A percentile compares a stretch with the other conserved stretches of the same genome.
phyloP scores from a whole-genome alignment of 2,113 vertebrate genomes.

The Periophthalmus modestus region DNA sequence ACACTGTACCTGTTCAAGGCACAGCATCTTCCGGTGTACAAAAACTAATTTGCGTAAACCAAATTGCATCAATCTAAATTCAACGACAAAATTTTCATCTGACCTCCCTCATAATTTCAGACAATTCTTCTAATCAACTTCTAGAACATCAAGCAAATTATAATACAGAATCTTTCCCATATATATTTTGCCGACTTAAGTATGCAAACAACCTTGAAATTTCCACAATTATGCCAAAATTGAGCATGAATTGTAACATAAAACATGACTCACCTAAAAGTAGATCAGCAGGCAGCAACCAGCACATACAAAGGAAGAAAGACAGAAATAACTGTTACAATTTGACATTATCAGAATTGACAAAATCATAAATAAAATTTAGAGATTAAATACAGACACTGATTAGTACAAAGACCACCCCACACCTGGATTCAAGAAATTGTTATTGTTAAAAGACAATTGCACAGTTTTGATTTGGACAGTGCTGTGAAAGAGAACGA shows the following conservation, averaged over 20 bases:
- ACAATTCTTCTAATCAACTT: no score
- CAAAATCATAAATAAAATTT: not conserved
- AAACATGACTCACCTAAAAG: constrained; percentile 61
- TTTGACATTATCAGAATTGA: constrained; percentile 1
- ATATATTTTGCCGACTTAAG: not conserved
- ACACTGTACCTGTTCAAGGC: not conserved
- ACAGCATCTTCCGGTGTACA: not conserved
- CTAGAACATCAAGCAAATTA: no score
- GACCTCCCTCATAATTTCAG: no score
- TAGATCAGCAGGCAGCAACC: constrained; percentile 16
- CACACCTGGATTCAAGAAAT: constrained; percentile 38
- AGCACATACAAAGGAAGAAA: constrained; percentile 57
- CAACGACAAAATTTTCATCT: not conserved
- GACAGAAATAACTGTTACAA: constrained; percentile 41
- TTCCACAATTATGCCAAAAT: no score
- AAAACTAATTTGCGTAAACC: not conserved
- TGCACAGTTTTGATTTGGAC: constrained; percentile 56
- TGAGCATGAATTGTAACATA: constrained; percentile 5
- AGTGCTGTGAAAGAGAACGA: constrained; percentile 46
- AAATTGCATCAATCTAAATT: not conserved
- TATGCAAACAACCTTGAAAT: not conserved
- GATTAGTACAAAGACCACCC: constrained; percentile 23
- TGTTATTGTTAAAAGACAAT: constrained; percentile 34
- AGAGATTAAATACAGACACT: constrained; percentile 8
- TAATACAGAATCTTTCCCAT: no score